Evolutionary conservation across 2,797 vertebrate genomes (phyloP).

Genomic region (Melanotaenia maccullochi): DNA sequence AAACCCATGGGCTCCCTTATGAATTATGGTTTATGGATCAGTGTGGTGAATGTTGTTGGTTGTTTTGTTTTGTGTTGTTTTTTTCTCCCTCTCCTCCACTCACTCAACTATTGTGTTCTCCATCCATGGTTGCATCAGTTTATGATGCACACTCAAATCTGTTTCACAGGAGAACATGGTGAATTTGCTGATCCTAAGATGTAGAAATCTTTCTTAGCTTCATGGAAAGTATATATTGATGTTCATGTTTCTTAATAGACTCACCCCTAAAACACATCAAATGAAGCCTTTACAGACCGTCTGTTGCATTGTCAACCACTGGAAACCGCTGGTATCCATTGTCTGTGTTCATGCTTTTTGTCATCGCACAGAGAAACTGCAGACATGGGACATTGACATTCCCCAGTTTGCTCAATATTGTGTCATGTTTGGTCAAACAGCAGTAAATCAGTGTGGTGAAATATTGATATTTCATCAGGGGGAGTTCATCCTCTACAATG

Average conservation of each 20-base stretch:
- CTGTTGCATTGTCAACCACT: background rate
- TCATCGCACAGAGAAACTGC: conserved; percentile 27
- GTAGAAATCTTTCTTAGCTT: too few relatives aligned
- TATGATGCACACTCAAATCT: background rate
- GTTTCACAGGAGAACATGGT: background rate
- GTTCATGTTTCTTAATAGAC: background rate
- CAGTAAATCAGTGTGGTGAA: conserved; percentile 67
- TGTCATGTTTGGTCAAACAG: conserved; percentile 77
- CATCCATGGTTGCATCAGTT: too few relatives aligned
- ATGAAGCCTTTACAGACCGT: background rate
- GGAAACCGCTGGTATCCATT: background rate
- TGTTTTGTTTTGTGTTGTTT: too few relatives aligned
- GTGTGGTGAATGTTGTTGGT: too few relatives aligned
- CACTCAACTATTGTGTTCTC: too few relatives aligned
- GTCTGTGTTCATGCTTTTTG: conserved; percentile 12
- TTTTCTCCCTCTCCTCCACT: too few relatives aligned
- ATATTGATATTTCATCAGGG: conserved; percentile 79
- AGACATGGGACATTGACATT: conserved; percentile 40
- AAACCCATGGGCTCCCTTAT: too few relatives aligned
- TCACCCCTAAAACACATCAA: background rate
- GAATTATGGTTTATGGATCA: too few relatives aligned
- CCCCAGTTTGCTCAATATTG: conserved; percentile 61
- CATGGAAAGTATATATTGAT: too few relatives aligned
- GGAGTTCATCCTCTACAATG: conserved; percentile 53
- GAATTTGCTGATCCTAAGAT: background rate